A percentile compares a stretch with the other conserved stretches of the same genome.
Evolutionary conservation across 2,797 vertebrate species (phyloP).

Genomic region (Helicolenus hilgendorfi): DNA sequence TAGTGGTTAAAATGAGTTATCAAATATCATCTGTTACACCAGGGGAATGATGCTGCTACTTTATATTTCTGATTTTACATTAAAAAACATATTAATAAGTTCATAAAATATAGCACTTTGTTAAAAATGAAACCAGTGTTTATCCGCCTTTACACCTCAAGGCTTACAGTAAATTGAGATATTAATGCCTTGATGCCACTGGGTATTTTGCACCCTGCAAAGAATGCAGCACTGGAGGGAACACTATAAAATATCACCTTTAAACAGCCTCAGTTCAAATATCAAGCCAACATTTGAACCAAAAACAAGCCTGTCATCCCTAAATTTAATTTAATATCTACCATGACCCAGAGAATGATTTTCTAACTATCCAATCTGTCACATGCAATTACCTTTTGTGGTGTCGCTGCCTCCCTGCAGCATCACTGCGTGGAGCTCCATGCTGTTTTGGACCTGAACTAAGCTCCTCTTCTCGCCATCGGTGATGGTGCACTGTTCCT

Average conservation of each 20-base stretch:
- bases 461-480: constrained; percentile 74
- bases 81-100: neutral
- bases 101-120: neutral
- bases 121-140: neutral
- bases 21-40: neutral
- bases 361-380: neutral
- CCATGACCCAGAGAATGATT: neutral
- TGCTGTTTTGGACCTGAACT: constrained; percentile 41
- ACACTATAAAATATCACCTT: neutral
- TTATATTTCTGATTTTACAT: neutral
- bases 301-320: neutral
- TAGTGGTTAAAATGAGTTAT: neutral
- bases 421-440: constrained; percentile 81
- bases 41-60: neutral
- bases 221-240: neutral
- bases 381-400: constrained; percentile 68
- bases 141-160: neutral
- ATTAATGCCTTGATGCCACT: neutral
- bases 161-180: neutral
- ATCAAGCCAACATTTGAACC: neutral
- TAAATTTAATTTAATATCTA: neutral
- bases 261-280: neutral
- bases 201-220: neutral
- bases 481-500: constrained; percentile 42
- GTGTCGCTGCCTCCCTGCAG: constrained; percentile 70